Percentiles rank a stretch among this genome's conserved stretches.
Conservation (phyloP, 2,888 invertebrate genomes). For the Orgyia antiqua region DNA sequence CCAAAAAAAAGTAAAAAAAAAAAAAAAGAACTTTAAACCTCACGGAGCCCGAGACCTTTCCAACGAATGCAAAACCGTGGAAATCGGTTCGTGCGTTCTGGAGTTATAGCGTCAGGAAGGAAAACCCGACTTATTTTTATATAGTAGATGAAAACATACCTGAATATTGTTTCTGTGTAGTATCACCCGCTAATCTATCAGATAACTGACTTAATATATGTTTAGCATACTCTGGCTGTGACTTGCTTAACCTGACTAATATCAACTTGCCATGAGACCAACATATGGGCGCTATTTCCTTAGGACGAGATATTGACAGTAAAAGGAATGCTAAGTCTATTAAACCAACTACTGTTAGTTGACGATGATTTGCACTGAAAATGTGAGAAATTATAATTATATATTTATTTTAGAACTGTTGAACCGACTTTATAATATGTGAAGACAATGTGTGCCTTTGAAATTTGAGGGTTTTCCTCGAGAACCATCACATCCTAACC, state of each 20-base stretch:
- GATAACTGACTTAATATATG: conserved; percentile 49
- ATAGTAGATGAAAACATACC: conserved; percentile 33
- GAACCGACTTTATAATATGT: too few relatives aligned
- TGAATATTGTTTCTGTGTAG: conserved; percentile 45
- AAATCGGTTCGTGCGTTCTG: too few relatives aligned
- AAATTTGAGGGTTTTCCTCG: too few relatives aligned
- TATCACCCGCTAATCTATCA: conserved; percentile 45
- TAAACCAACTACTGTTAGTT: conserved; percentile 56
- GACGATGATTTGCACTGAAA: conserved; percentile 58
- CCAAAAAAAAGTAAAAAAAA: too few relatives aligned
- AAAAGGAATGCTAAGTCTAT: conserved; percentile 56
- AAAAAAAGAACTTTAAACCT: too few relatives aligned
- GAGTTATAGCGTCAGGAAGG: too few relatives aligned
- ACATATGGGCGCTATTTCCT: conserved; percentile 36
- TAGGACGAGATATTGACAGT: conserved; percentile 36
- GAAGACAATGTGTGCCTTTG: too few relatives aligned
- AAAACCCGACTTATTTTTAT: too few relatives aligned
- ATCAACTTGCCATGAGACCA: conserved; percentile 58
- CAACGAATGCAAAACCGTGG: too few relatives aligned
- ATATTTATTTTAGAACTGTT: too few relatives aligned
- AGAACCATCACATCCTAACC: too few relatives aligned
- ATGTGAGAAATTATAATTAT: background rate
- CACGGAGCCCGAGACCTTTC: too few relatives aligned
- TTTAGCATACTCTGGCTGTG: conserved; percentile 50
- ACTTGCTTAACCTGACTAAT: conserved; percentile 51